Evolutionary conservation across 2,797 vertebrate species (phyloP).

Genomic region (Chromobotia macracanthus): DNA sequence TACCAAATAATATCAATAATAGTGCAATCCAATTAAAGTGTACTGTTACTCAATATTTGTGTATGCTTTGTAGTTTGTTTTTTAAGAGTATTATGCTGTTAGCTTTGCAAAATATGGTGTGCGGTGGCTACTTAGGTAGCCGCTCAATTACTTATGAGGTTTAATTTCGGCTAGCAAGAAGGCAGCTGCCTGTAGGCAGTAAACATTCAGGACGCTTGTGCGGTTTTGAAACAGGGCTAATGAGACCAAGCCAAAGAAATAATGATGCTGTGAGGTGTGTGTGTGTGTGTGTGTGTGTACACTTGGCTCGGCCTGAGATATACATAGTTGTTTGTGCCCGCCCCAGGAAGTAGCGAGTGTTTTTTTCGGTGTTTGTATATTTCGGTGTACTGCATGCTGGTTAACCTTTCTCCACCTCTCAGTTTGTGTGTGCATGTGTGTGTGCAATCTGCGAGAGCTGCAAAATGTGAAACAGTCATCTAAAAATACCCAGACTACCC

Average conservation of each 20-base stretch:
- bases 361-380: slow-evolving; percentile 42
- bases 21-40: neutral
- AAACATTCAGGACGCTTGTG: neutral
- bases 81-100: too few species aligned
- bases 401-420: slow-evolving; percentile 37
- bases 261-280: slow-evolving; percentile 11
- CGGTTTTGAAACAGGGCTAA: slow-evolving; percentile 12
- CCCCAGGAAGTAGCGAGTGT: neutral
- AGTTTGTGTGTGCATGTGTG: slow-evolving; percentile 25
- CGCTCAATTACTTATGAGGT: neutral
- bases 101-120: neutral
- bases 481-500: slow-evolving; percentile 59
- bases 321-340: slow-evolving; percentile 11
- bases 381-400: slow-evolving; percentile 40
- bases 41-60: neutral
- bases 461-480: slow-evolving; percentile 55
- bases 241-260: slow-evolving; percentile 27
- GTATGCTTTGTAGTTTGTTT: too few species aligned
- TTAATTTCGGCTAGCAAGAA: neutral
- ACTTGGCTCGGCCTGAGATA: slow-evolving; percentile 27
- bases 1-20: neutral
- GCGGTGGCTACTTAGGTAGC: neutral
- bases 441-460: slow-evolving; percentile 33
- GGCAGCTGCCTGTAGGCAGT: neutral
- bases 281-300: slow-evolving; percentile 44